Conservation (phyloP, 2,888 invertebrate genomes). For the Tetramorium bicarinatum region DNA sequence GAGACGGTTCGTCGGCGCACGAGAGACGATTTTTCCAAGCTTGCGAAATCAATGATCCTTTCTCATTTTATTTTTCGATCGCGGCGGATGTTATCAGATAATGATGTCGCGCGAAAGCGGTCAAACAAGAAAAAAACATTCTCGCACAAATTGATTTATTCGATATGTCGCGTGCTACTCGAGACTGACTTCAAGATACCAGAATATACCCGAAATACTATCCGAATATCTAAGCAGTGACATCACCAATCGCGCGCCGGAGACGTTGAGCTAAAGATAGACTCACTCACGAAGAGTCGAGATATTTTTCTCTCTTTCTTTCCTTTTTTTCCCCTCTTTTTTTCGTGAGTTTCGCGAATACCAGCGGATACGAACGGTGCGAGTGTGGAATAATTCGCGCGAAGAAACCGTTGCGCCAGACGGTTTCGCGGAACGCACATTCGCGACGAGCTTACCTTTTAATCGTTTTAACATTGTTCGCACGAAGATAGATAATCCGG, state of each 20-base stretch:
- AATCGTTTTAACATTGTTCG: conserved; percentile 55
- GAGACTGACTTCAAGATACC: background rate
- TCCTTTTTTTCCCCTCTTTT: background rate
- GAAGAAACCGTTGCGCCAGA: conserved; percentile 25
- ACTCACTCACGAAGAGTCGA: background rate
- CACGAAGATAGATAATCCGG: conserved; percentile 58
- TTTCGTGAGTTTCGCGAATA: background rate
- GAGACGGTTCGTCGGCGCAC: background rate
- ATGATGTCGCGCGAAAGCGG: background rate
- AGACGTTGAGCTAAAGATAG: conserved; percentile 9
- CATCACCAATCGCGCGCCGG: background rate
- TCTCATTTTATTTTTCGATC: background rate
- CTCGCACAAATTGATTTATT: background rate
- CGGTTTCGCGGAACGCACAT: background rate
- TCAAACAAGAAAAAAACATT: conserved; percentile 1
- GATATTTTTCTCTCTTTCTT: background rate
- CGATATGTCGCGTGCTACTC: background rate
- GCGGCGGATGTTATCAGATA: background rate
- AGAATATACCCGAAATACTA: background rate
- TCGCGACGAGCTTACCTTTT: conserved; percentile 19
- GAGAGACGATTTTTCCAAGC: background rate
- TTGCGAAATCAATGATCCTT: background rate
- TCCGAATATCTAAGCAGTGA: background rate
- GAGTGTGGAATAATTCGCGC: conserved; percentile 36
- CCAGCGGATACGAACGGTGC: background rate